phyloP scores from a whole-genome alignment of 2,888 invertebrate species.

The Linnaemya vulpina region DNA sequence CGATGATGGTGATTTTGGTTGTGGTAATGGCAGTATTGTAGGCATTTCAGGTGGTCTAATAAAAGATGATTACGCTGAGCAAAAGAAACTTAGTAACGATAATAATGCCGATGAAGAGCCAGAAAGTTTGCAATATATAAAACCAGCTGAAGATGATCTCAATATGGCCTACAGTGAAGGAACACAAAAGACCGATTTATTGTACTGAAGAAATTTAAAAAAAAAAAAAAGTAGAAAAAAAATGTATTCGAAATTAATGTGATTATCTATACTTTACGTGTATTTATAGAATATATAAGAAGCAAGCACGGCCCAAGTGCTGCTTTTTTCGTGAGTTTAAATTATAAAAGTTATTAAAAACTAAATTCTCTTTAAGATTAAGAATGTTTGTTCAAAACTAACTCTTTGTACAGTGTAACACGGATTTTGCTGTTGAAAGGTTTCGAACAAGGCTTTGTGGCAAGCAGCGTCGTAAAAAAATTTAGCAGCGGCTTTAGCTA shows the following conservation, averaged over 20 bases:
- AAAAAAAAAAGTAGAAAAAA: too few relatives aligned
- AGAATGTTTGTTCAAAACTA: slow-evolving; percentile 5
- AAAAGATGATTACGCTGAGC: slow-evolving; percentile 24
- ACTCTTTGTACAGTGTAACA: slow-evolving; percentile 5
- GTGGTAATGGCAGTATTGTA: slow-evolving; percentile 73
- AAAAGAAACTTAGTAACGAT: slow-evolving; percentile 7
- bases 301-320: slow-evolving; percentile 26
- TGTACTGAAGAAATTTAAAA: slow-evolving; percentile 77
- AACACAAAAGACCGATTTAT: slow-evolving; percentile 82
- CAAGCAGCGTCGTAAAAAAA: too few relatives aligned
- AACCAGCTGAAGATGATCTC: slow-evolving; percentile 81
- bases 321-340: slow-evolving; percentile 37
- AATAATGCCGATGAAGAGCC: slow-evolving; percentile 72
- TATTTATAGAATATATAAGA: slow-evolving; percentile 30
- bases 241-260: slow-evolving; percentile 52
- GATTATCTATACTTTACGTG: slow-evolving; percentile 43
- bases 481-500: too few relatives aligned
- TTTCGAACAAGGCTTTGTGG: too few relatives aligned
- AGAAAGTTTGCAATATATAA: slow-evolving; percentile 79
- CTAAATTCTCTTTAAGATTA: slow-evolving; percentile 13
- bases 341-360: slow-evolving; percentile 20
- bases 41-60: slow-evolving; percentile 73
- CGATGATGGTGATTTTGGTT: slow-evolving; percentile 36
- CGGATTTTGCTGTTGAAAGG: slow-evolving; percentile 10
- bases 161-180: slow-evolving; percentile 83